Percentiles rank a stretch among this genome's conserved stretches.
These are phyloP conservation scores for Drosophila atripex DNA, from an alignment of 2,888 invertebrate species.

Conservation along the genomic window DNA sequence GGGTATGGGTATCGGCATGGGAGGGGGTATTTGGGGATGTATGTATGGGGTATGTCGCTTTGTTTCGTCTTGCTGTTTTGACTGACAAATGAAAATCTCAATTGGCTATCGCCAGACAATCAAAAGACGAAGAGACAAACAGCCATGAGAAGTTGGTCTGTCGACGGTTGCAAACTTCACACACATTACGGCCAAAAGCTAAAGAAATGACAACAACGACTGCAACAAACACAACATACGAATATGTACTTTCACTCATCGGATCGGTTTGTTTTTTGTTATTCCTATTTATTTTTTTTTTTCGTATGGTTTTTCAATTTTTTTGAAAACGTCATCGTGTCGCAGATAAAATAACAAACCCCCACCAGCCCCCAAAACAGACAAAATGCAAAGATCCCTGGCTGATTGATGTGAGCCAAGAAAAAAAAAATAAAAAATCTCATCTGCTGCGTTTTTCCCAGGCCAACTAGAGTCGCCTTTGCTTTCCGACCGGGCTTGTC, in stretches of 20 bases:
- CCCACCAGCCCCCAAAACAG: slow-evolving; percentile 32
- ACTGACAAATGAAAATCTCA: slow-evolving; percentile 79
- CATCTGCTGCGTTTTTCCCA: slow-evolving; percentile 21
- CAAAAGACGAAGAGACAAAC: slow-evolving; percentile 61
- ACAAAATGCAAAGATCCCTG: slow-evolving; percentile 57
- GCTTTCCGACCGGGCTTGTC: slow-evolving; percentile 36
- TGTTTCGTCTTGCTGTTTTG: slow-evolving; percentile 42
- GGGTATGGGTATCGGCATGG: not conserved
- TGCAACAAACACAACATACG: slow-evolving; percentile 54
- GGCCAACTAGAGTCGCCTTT: slow-evolving; percentile 16
- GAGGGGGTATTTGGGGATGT: not conserved
- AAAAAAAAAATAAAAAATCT: slow-evolving; percentile 5
- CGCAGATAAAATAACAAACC: slow-evolving; percentile 49
- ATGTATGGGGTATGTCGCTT: slow-evolving; percentile 15
- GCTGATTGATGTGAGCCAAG: slow-evolving; percentile 63
- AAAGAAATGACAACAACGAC: slow-evolving; percentile 75
- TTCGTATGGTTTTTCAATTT: slow-evolving; percentile 41
- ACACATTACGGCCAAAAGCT: slow-evolving; percentile 69
- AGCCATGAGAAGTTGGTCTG: slow-evolving; percentile 51
- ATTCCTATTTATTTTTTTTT: slow-evolving; percentile 10
- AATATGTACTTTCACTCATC: slow-evolving; percentile 78
- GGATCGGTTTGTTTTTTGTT: slow-evolving; percentile 51
- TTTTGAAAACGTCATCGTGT: slow-evolving; percentile 74
- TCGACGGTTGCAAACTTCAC: slow-evolving; percentile 63
- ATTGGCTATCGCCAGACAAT: slow-evolving; percentile 78